A percentile compares a stretch with the other conserved stretches of the same genome.
Conservation (phyloP, 2,113 vertebrate genomes). For the Poeciliopsis occidentalis region DNA sequence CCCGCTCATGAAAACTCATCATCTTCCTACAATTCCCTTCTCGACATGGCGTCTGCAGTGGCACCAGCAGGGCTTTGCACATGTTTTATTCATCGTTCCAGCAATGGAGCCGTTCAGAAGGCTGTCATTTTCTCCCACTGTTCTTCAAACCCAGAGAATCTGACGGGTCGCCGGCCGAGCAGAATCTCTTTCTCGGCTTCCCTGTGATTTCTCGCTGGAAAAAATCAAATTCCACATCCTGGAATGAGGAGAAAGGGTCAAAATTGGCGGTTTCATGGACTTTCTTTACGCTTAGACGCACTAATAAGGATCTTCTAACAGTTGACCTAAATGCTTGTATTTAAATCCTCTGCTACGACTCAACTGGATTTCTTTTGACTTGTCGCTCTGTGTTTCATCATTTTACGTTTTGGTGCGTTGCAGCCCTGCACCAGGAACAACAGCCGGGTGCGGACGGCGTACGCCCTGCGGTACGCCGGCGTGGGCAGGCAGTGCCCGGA, state of each 20-base stretch:
- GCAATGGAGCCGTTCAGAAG: constrained; percentile 65
- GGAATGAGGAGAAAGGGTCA: constrained; percentile 19
- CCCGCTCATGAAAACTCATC: constrained; percentile 42
- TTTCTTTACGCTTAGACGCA: background rate
- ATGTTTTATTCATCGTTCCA: constrained; percentile 75
- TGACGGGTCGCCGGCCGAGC: constrained; percentile 21
- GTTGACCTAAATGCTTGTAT: background rate
- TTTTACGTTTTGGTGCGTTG: constrained; percentile 33
- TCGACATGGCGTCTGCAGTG: constrained; percentile 41
- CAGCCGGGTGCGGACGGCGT: constrained; percentile 83
- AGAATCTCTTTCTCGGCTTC: constrained; percentile 23
- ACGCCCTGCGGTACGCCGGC: constrained; percentile 84
- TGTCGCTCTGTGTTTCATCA: background rate
- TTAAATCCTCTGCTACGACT: background rate
- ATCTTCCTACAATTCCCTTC: constrained; percentile 64
- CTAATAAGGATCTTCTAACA: background rate
- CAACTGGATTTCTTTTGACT: background rate
- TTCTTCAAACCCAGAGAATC: constrained; percentile 31
- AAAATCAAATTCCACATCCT: constrained; percentile 24
- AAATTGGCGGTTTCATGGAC: background rate
- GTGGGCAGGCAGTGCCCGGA: constrained; percentile 87
- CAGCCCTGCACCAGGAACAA: constrained; percentile 89
- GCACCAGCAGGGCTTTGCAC: constrained; percentile 39
- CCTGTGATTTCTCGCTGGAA: constrained; percentile 15
- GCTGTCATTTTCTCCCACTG: constrained; percentile 47